Conservation (phyloP, 2,888 invertebrate species). For the Napeogenes sylphis region DNA sequence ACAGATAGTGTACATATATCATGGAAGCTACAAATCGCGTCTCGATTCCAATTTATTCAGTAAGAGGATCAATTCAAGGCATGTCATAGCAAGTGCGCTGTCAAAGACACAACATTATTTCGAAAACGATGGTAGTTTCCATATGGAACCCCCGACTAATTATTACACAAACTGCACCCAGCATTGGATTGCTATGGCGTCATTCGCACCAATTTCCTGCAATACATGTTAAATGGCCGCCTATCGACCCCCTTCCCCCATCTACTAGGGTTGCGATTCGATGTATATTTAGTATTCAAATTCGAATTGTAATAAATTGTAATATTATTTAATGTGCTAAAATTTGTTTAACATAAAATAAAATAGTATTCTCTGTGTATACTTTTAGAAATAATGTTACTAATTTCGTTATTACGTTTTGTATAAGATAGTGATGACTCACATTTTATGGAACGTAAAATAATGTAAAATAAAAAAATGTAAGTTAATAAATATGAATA, state of each 20-base stretch:
- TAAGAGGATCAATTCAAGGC: constrained; percentile 17
- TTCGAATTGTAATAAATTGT: constrained; percentile 1
- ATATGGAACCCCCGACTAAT: constrained; percentile 27
- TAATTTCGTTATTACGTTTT: too few species aligned
- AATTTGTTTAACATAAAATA: too few species aligned
- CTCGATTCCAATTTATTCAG: constrained; percentile 3
- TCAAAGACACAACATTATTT: constrained; percentile 28
- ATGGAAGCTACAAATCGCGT: not conserved
- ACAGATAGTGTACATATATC: too few species aligned
- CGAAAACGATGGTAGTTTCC: constrained; percentile 15
- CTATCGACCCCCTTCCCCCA: constrained; percentile 39
- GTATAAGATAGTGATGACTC: too few species aligned
- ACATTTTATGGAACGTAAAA: too few species aligned
- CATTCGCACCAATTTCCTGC: constrained; percentile 35
- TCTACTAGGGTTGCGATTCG: constrained; percentile 17
- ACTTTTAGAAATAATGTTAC: too few species aligned
- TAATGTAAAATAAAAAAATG: too few species aligned
- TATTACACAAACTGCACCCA: constrained; percentile 32
- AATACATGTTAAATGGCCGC: constrained; percentile 40
- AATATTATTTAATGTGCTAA: too few species aligned
- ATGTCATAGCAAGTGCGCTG: constrained; percentile 21
- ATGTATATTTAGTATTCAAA: constrained; percentile 17
- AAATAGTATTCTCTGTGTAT: too few species aligned
- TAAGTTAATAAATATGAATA: too few species aligned
- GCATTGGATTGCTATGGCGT: constrained; percentile 30